phyloP scores from a whole-genome alignment of 2,797 vertebrate species.

The Bradypodion ventrale region DNA sequence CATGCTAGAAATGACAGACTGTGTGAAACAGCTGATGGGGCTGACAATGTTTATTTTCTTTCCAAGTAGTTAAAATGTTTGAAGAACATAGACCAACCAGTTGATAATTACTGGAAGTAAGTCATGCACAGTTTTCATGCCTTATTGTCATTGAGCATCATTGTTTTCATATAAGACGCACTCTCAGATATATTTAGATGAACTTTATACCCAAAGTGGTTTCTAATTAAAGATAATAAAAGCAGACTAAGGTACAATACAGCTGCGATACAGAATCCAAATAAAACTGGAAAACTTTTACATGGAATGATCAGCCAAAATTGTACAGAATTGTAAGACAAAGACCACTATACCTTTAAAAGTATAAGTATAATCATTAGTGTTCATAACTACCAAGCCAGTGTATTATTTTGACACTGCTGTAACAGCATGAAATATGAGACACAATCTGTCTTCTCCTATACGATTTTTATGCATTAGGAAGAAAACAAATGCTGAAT shows the following conservation, averaged over 20 bases:
- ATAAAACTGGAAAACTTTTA: not conserved
- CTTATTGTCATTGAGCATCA: not conserved
- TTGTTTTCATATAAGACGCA: not conserved
- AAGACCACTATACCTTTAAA: not conserved
- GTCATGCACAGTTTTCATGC: not conserved
- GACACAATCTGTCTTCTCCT: not conserved
- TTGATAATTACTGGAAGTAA: conserved; percentile 1
- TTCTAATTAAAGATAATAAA: not conserved
- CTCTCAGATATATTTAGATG: not conserved
- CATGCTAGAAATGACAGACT: not conserved
- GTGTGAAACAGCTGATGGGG: not conserved
- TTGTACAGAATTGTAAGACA: not conserved
- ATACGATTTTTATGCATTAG: not conserved
- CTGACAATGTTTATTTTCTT: conserved; percentile 3
- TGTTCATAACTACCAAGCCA: not conserved
- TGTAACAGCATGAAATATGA: not conserved
- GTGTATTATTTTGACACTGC: not conserved
- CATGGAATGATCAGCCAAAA: not conserved
- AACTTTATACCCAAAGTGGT: not conserved
- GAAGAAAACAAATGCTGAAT: not conserved
- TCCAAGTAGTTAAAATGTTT: not conserved
- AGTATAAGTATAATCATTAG: not conserved
- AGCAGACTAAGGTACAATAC: not conserved
- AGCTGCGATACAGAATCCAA: not conserved
- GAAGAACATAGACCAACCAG: not conserved